These are phyloP conservation scores for Monodelphis domestica DNA, from an alignment of 2,797 vertebrate genomes.

Conservation along the genomic window DNA sequence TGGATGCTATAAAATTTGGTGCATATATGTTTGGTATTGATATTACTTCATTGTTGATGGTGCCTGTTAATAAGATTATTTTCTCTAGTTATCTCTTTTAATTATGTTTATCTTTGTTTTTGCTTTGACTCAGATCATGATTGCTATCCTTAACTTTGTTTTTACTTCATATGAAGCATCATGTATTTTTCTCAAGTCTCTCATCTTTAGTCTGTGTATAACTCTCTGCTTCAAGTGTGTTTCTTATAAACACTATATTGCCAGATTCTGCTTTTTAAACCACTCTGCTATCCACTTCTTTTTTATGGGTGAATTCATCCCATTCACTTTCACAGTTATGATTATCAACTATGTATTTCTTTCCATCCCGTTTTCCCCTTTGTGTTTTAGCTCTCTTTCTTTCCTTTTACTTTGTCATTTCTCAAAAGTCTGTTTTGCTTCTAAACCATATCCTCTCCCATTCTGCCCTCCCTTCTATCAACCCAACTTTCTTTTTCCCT, in stretches of 20 bases:
- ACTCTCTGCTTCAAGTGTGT: background rate
- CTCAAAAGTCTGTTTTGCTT: background rate
- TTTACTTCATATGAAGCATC: background rate
- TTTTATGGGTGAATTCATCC: background rate
- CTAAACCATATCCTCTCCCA: background rate
- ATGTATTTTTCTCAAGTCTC: background rate
- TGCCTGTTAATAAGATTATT: background rate
- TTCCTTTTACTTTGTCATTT: background rate
- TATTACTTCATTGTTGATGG: background rate
- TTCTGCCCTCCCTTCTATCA: background rate
- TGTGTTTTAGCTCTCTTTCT: background rate
- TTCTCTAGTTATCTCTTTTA: background rate
- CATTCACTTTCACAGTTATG: background rate
- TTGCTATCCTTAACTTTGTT: background rate
- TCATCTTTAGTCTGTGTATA: background rate
- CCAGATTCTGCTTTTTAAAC: background rate
- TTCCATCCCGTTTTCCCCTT: background rate
- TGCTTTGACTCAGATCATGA: background rate
- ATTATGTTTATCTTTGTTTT: background rate
- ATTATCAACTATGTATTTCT: background rate
- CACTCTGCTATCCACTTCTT: background rate
- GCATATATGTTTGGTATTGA: background rate
- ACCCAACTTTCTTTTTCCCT: background rate
- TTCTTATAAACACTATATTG: no score
- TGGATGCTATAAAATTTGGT: background rate